Evolutionary conservation across 2,113 vertebrate species (phyloP), one percentile per base, ranked within the genome.

Genomic region (Amphiprion percula): DNA sequence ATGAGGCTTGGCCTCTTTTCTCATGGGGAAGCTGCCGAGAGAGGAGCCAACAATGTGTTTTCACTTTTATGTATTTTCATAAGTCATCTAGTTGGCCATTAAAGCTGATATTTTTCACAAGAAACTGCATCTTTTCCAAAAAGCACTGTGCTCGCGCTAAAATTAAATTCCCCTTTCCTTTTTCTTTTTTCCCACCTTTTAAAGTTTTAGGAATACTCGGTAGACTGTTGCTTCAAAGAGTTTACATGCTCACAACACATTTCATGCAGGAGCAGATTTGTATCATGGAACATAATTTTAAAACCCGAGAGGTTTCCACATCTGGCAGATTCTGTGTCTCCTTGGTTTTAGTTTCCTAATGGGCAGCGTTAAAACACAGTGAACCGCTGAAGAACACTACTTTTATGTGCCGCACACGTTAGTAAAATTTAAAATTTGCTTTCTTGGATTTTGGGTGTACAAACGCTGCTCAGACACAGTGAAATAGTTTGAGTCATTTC

Each of bases 51-150:
- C 79, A 90, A 92, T 90, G 83, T 90, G 90, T 87, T 92, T 91
- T 92, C 88, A 91, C 84, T 91, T 93, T 89, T 85, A 85, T 84
- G 83, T 88, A 85, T 91, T 94, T 92, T 94, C 84, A 88, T 85
- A 91, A 90, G 87, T 90, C 85, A 86, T 87, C 79, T 68, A 87
- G 83, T 79, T 87, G 88, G 84, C 65, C 65, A 76, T 79, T 80
- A 90, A 80, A 88, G 70, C 66, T 41, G 62, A 84, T 89, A 75
- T 90, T 92, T 75, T 92, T 88, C 75, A 88, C 44, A 74, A 89
- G 87, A 78, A 86, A 74, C 21, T 77, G 89, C 82, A 72, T 85
- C 44, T 70, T 80, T 82, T 91, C 77, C 86, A 74, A 53, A 84
- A 64, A 58, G 58, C 26, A 72, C 75, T 68, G 68, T 54, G 62